Evolutionary conservation across 2,888 invertebrate species (phyloP), one percentile per base, ranked within the genome.

Genomic region (Temnothorax rugatulus): DNA sequence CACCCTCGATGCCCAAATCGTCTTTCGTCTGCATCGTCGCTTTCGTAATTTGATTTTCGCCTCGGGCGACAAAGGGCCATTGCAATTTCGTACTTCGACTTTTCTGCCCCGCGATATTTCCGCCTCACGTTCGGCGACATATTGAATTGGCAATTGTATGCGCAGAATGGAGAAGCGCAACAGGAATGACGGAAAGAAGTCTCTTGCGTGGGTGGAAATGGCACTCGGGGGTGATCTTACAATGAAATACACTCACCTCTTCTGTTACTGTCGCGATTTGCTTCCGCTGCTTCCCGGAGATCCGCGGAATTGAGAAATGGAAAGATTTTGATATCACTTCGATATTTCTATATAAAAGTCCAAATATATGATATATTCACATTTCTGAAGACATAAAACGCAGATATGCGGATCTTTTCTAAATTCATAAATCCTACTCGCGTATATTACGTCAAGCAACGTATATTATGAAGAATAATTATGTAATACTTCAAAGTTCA

Each of bases 191-290:
- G 54, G 69, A 84, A 79, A 89, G 85, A 86, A 88, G 81, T 87
- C 85, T 84, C 76, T 75, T 34, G 47, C 84, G 77, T 83, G 89
- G 87, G 89, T 89, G 86, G 66, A 87, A 92, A 92, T 87, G 89
- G 90, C 85, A 90, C 92, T 87, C 92, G 87, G 59, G 93, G 92
- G 93, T 91, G 85, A 87, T 84, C 90, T 92, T 91, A 90, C 86
- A 85, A 87, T 91, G 89, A 92, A 92, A 92, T 92, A 92, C 83
- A 74, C 82, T 85, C 87, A 87, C 83, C 84, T 77, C 57, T 86
- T 87, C 84, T 61, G 66, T 34, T 71, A 68, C 69, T 61, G 25
- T 47, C 74, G 52, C 84, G 71, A 88, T 86, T 82, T 75, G 79
- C 69, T 84, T 66, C 64, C 74, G 73, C 64, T 61, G 8, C 63